These are phyloP conservation scores for Callipepla californica DNA, from an alignment of 2,113 vertebrate genomes.

Conservation along the genomic window DNA sequence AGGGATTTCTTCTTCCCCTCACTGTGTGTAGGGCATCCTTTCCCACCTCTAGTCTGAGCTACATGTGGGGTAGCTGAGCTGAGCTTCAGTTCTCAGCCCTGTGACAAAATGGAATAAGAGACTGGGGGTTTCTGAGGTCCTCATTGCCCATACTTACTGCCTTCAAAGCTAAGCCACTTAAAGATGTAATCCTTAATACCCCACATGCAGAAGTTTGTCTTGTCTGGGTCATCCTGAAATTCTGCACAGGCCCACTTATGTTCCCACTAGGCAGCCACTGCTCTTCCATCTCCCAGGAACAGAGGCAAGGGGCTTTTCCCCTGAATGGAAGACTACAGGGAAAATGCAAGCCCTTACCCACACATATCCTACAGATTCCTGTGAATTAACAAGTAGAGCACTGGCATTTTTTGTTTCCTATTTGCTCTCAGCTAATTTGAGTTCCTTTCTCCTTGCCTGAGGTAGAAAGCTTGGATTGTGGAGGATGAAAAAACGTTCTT, in stretches of 20 bases:
- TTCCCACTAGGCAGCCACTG: background rate
- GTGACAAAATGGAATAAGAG: constrained; percentile 10
- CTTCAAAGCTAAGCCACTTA: constrained; percentile 47
- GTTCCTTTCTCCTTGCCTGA: constrained; percentile 3
- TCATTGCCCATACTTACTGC: constrained; percentile 5
- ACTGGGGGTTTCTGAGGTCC: background rate
- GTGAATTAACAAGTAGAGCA: background rate
- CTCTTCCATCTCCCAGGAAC: background rate
- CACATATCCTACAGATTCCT: background rate
- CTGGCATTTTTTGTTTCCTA: background rate
- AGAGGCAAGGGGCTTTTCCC: background rate
- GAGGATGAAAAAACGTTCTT: background rate
- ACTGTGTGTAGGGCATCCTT: background rate
- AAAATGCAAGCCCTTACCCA: background rate
- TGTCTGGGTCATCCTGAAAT: constrained; percentile 17
- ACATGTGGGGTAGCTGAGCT: background rate
- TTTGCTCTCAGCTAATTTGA: constrained; percentile 15
- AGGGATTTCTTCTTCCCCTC: constrained; percentile 46
- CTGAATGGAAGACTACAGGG: background rate
- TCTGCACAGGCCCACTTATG: background rate
- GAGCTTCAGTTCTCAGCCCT: constrained; percentile 11
- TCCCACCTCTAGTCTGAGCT: constrained; percentile 23
- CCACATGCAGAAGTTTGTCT: background rate
- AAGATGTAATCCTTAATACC: constrained; percentile 48
- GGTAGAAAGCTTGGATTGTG: background rate